These are phyloP conservation scores for Psylliodes chrysocephalus DNA, from an alignment of 2,888 invertebrate species.

Conservation along the genomic window DNA sequence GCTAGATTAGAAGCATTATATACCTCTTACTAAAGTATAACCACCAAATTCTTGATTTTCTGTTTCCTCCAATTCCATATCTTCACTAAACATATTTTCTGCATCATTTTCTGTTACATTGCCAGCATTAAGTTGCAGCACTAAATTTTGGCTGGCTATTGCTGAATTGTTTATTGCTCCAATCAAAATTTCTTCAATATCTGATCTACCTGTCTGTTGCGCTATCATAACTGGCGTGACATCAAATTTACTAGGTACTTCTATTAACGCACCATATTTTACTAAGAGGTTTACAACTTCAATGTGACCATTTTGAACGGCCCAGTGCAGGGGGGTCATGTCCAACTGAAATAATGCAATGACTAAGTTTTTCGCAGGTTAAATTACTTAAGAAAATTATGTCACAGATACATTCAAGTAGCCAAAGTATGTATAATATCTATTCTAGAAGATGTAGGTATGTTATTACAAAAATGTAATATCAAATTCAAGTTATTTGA, in stretches of 20 bases:
- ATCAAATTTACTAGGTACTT: slow-evolving; percentile 76
- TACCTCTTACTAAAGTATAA: slow-evolving; percentile 22
- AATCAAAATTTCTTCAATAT: slow-evolving; percentile 70
- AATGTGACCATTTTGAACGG: slow-evolving; percentile 82
- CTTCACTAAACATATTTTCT: slow-evolving; percentile 42
- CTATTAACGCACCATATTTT: slow-evolving; percentile 78
- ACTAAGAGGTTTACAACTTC: slow-evolving; percentile 77
- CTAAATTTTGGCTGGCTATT: slow-evolving; percentile 52
- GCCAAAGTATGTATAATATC: no score
- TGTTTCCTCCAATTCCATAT: slow-evolving; percentile 37
- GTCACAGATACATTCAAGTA: no score
- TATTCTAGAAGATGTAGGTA: no score
- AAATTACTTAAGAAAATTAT: no score
- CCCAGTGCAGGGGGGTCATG: slow-evolving; percentile 96
- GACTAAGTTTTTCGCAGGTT: no score
- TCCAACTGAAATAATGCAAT: slow-evolving; percentile 74
- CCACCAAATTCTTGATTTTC: slow-evolving; percentile 26
- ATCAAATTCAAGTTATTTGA: no score
- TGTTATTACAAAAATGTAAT: no score
- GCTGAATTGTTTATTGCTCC: slow-evolving; percentile 50
- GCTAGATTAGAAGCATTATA: no score
- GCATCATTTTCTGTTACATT: slow-evolving; percentile 34
- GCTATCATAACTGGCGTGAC: slow-evolving; percentile 77
- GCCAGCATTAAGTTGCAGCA: slow-evolving; percentile 48
- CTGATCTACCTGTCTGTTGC: slow-evolving; percentile 71